Base-by-base conservation (phyloP, 92 coral and sea anemone species). In the Actinostola sp. region DNA sequence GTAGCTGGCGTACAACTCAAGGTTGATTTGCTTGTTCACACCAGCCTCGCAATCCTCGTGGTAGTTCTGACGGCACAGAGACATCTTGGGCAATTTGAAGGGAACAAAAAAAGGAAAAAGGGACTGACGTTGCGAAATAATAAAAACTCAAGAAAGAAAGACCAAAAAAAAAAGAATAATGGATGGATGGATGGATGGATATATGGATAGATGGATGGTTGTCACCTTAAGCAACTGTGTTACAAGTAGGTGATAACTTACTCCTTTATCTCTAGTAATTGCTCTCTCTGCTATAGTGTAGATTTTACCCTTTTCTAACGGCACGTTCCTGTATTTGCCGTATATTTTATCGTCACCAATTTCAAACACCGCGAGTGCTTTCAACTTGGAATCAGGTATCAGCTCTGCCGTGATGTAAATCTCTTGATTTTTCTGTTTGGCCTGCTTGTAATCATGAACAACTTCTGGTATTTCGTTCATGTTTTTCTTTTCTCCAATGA, bases 1-100 rank as follows among this genome's bases (percentile, higher is more conserved):
- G 73, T 94, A 94, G 54, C 95, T 82, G 15, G 96, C 97, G 77
- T 94, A 83, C 82, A 94, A 80, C 85, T 94, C 98, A 45, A 91
- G 86, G 91, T 94, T 94, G 89, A 94, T 91, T 73, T 94, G 98
- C 88, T 94, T 94, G 92, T 94, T 94, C 3, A 94, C 66, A 50
- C 91, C 97, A 72, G 98, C 97, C 57, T 94, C 98, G 80, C 97
- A 85, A 63, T 83, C 87, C 53, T 86, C 89, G 62, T 94, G 94
- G 80, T 88, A 94, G 87, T 91, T 88, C 73, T 94, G 98, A 64
- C 98, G 98, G 72, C 83, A 82, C 65, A 76, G 80, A 70, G 97
- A 79, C 83, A 87, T 76, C 71, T n/a, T n/a, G 73, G 39, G 62
- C 42, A 60, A n/a, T n/a, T n/a, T n/a, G n/a, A n/a, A n/a, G n/a